Evolutionary conservation across 2,797 vertebrate genomes (phyloP).

Genomic region (Synaphobranchus kaupii): DNA sequence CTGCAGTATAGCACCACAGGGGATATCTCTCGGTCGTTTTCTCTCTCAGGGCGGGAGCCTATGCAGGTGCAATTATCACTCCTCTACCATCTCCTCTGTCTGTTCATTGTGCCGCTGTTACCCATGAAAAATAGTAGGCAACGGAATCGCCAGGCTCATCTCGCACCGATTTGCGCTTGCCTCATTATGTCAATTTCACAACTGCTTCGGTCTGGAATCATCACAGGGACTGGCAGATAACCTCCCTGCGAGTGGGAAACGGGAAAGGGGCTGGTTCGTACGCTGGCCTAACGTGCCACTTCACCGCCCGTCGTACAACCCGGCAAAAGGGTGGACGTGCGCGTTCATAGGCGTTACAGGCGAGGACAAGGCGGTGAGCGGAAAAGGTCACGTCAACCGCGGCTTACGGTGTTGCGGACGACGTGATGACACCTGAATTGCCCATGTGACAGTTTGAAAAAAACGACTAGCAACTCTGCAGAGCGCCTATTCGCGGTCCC

Average conservation of each 20-base stretch:
- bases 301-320: not conserved
- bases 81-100: not conserved
- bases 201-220: not conserved
- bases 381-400: constrained; percentile 13
- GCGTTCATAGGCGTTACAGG: not conserved
- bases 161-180: not conserved
- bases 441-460: not conserved
- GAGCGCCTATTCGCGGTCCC: not conserved
- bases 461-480: not conserved
- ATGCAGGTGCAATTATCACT: not conserved
- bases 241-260: not conserved
- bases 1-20: not conserved
- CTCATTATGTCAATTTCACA: not conserved
- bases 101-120: not conserved
- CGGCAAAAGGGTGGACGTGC: not conserved
- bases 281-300: not conserved
- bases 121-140: not conserved
- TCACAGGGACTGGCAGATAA: not conserved
- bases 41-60: not conserved
- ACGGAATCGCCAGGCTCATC: not conserved
- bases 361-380: not conserved
- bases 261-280: not conserved
- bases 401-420: not conserved
- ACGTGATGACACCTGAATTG: constrained; percentile 8
- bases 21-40: not conserved